Base-by-base conservation (phyloP, 53 echinoderm and acorn worm species). In the Henricia sp. region DNA sequence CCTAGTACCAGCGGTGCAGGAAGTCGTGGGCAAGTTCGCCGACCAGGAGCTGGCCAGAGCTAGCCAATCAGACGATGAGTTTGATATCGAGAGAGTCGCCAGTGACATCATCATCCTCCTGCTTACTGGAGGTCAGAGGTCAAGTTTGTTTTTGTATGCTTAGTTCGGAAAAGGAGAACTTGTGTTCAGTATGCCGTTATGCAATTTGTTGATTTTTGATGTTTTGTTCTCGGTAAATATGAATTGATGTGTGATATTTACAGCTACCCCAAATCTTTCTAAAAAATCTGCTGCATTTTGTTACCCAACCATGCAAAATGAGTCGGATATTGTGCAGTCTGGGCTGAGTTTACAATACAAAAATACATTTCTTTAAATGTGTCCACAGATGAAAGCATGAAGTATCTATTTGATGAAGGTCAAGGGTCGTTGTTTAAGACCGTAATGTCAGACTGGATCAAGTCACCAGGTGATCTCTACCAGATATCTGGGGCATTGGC, bases 321-420 rank as follows among this genome's bases (percentile, higher is more conserved):
- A n/a, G n/a, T n/a, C n/a, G n/a, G n/a, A n/a, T n/a, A n/a, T n/a
- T n/a, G n/a, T n/a, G n/a, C n/a, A n/a, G n/a, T n/a, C n/a, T n/a
- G n/a, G n/a, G n/a, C n/a, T n/a, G n/a, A n/a, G n/a, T n/a, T n/a
- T n/a, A n/a, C n/a, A n/a, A n/a, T n/a, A n/a, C n/a, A n/a, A n/a
- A n/a, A n/a, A n/a, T n/a, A n/a, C n/a, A n/a, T n/a, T n/a, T n/a
- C n/a, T n/a, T n/a, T n/a, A n/a, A n/a, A n/a, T n/a, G n/a, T n/a
- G n/a, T n/a, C n/a, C 71, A 25, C 91, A 97, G 97, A 97, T 74
- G 94, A 94, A 37, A 89, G 97, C 55, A 97, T 97, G 97, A 90
- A 83, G 16, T 89, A 90, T 72, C 48, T 97, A 56, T 97, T 97
- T 85, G 58, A 88, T 5, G 84, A 97, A 13, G 97, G 97, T 39